A percentile compares a stretch with the other conserved stretches of the same genome.
Conservation (phyloP, 2,888 invertebrate species). For the Volucella inanis region DNA sequence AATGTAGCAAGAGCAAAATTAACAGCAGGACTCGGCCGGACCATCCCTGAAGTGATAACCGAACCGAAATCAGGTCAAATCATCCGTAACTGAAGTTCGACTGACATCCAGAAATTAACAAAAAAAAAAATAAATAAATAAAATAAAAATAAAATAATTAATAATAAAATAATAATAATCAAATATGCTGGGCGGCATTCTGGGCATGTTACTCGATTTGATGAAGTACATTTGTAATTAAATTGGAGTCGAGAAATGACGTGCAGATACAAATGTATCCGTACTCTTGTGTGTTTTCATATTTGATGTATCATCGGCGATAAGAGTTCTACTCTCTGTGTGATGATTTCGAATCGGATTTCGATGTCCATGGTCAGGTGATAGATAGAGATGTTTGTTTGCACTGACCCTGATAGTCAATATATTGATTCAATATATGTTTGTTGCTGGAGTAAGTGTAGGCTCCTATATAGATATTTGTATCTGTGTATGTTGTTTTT, state of each 20-base stretch:
- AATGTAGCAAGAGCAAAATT: constrained; percentile 24
- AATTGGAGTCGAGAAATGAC: constrained; percentile 67
- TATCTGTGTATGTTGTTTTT: neutral
- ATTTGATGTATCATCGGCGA: constrained; percentile 72
- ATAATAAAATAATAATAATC: too few relatives aligned
- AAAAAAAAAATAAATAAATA: too few relatives aligned
- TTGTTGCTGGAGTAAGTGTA: constrained; percentile 47
- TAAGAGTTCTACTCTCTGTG: constrained; percentile 45
- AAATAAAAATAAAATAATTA: too few relatives aligned
- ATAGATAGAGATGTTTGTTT: constrained; percentile 73
- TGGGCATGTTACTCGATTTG: constrained; percentile 1
- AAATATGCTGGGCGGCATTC: too few relatives aligned
- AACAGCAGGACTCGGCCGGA: neutral
- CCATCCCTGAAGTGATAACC: constrained; percentile 68
- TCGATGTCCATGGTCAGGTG: constrained; percentile 55
- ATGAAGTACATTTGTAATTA: constrained; percentile 74
- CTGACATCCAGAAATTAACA: constrained; percentile 42
- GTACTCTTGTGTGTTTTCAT: constrained; percentile 24
- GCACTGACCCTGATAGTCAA: constrained; percentile 63
- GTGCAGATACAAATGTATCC: constrained; percentile 30
- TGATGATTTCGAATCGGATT: constrained; percentile 50
- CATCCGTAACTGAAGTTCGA: constrained; percentile 73
- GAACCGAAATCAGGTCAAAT: constrained; percentile 74
- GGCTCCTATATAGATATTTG: neutral
- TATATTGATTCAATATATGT: constrained; percentile 50